Base-by-base conservation (phyloP, 2,888 invertebrate species). In the Macrophya alboannulata region DNA sequence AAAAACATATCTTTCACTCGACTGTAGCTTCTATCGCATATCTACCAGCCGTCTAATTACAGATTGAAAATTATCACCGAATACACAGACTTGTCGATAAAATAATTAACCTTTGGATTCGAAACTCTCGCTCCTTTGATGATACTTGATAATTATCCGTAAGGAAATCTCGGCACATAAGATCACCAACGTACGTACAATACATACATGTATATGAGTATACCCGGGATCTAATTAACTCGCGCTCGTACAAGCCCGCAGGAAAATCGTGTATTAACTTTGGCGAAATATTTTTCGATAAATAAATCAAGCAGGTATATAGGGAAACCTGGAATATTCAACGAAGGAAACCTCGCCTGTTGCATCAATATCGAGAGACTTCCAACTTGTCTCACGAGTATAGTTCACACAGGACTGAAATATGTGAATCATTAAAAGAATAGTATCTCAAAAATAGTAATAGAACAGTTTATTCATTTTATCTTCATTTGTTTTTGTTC, bases 171-270 rank as follows among this genome's bases (percentile, higher is more conserved):
- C 6, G 15, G 15, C 48, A 25, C 76, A 48, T 9, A 48, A 40
- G 25, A 9, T 48, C 45, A 45, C 8, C n/a, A 6, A 25, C 21
- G 21, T 10, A n/a, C 4, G 12, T 74, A 74, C 10, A 1, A 74
- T 74, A 74, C 74, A 8, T 40, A 48, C 10, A 43, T 10, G 21
- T 5, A 21, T 8, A 21, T 74, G 74, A 10, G 25, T 48, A 76
- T 48, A 48, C 12, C 25, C 25, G 48, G 15, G 76, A 76, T 76
- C 15, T 76, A 76, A 76, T 76, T 76, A 76, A 76, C 76, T 48
- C 43, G 45, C 12, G 12, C 45, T 21, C 21, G 25, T 76, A 25
- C 21, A 76, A 6, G 31, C 76, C 76, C 76, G 15, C 21, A 25
- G 76, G 76, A 48, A 76, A 31, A 48, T 45, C 21, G 45, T 25